Evolutionary conservation across 2,797 vertebrate genomes (phyloP).

Genomic region (Anguilla obscura): DNA sequence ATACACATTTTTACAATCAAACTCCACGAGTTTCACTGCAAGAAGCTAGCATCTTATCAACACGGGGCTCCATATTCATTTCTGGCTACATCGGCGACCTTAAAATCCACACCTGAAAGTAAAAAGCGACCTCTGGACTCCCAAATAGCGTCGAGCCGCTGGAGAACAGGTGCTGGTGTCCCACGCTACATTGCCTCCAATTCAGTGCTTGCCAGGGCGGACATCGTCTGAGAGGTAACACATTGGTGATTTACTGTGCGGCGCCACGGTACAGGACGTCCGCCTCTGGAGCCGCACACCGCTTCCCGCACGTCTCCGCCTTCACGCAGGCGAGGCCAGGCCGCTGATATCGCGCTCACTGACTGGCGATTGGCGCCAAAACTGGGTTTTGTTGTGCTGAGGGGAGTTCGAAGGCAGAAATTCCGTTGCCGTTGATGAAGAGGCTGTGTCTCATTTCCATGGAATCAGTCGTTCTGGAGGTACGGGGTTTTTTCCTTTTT

Average conservation of each 20-base stretch:
- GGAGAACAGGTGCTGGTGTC: conserved; percentile 48
- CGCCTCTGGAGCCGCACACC: conserved; percentile 21
- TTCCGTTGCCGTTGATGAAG: background rate
- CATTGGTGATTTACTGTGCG: conserved; percentile 43
- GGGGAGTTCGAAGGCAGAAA: background rate
- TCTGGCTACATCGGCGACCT: conserved; percentile 18
- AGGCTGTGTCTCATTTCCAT: too few relatives aligned
- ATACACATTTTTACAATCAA: too few relatives aligned
- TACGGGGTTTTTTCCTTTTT: too few relatives aligned
- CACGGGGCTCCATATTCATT: background rate
- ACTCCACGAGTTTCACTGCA: too few relatives aligned
- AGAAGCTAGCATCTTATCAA: background rate
- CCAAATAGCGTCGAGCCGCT: conserved; percentile 13
- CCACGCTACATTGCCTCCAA: conserved; percentile 34
- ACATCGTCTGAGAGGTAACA: conserved; percentile 44
- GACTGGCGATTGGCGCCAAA: conserved; percentile 21
- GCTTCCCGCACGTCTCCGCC: conserved; percentile 11
- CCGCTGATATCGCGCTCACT: conserved; percentile 33
- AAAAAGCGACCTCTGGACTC: conserved; percentile 31
- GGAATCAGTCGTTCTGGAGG: too few relatives aligned
- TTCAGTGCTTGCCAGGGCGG: conserved; percentile 51
- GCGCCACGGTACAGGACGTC: conserved; percentile 38
- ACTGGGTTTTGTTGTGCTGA: conserved; percentile 12
- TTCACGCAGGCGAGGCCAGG: conserved; percentile 1
- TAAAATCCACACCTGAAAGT: conserved; percentile 42